Evolutionary conservation across 2,113 vertebrate species (phyloP).

Genomic region (Alaudala cheleensis): DNA sequence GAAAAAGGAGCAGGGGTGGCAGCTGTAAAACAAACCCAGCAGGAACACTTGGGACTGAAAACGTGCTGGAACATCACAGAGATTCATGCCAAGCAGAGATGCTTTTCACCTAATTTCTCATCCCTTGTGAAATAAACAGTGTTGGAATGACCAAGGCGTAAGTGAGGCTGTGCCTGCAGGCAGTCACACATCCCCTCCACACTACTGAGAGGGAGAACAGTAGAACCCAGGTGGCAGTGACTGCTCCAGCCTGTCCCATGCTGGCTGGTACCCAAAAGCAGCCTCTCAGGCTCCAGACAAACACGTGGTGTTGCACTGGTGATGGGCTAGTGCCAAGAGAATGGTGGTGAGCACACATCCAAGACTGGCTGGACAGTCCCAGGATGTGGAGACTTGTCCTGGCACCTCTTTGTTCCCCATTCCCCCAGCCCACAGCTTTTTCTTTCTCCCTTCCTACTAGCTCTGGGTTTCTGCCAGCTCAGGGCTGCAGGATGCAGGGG

Average conservation of each 20-base stretch:
- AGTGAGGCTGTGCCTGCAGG: not conserved
- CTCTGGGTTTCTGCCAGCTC: not conserved
- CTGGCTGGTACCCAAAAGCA: not conserved
- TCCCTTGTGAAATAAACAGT: not conserved
- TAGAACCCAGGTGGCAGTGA: not conserved
- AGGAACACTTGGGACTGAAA: not conserved
- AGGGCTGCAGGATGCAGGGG: not conserved
- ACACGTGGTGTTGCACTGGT: rapidly evolving
- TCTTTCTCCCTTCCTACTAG: not conserved
- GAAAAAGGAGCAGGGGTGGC: not conserved
- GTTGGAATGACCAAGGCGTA: rapidly evolving
- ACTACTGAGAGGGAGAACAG: not conserved
- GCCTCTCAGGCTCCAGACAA: not conserved
- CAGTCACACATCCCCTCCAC: not conserved
- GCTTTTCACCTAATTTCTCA: constrained; percentile 5
- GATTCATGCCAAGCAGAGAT: not conserved
- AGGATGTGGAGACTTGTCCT: not conserved
- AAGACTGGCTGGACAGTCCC: not conserved
- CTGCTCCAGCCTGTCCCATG: not conserved
- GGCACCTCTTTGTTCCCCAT: not conserved
- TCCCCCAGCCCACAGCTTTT: not conserved
- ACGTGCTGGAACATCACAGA: not conserved
- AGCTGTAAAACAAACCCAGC: constrained; percentile 2
- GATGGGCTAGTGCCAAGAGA: not conserved
- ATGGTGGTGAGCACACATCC: not conserved